phyloP scores from a whole-genome alignment of 2,113 vertebrate genomes.

The Astur gentilis region DNA sequence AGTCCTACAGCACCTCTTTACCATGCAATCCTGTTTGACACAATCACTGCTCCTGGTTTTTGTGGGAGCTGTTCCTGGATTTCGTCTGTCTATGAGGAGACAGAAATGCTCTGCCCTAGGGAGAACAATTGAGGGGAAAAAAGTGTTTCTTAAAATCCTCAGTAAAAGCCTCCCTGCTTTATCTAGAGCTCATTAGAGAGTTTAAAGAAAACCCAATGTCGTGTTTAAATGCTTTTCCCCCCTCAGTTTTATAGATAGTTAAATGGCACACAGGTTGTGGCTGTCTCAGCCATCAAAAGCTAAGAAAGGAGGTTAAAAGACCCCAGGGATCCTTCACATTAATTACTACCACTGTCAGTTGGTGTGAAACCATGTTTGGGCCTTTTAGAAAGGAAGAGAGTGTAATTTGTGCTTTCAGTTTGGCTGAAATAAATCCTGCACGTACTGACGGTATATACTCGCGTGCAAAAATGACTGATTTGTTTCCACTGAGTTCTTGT shows the following conservation, averaged over 20 bases:
- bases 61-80: slow-evolving; percentile 32
- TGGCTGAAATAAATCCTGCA: neutral
- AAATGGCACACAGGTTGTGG: slow-evolving; percentile 43
- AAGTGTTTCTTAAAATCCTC: slow-evolving; percentile 7
- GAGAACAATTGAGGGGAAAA: neutral
- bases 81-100: neutral
- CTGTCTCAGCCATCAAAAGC: slow-evolving; percentile 49
- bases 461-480: neutral
- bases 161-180: slow-evolving; percentile 34
- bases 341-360: slow-evolving; percentile 50
- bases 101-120: neutral
- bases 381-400: neutral
- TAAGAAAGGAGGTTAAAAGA: slow-evolving; percentile 58
- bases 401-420: slow-evolving; percentile 27
- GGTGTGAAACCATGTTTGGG: slow-evolving; percentile 34
- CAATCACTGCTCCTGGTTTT: neutral
- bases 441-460: neutral
- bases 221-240: slow-evolving; percentile 6
- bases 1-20: neutral
- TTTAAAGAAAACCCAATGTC: slow-evolving; percentile 20
- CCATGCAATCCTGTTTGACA: neutral
- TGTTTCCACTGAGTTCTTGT: slow-evolving; percentile 17
- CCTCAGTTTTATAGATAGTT: slow-evolving; percentile 37
- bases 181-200: slow-evolving; percentile 53
- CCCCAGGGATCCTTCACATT: slow-evolving; percentile 35